Evolutionary conservation across 2,113 vertebrate species (phyloP), one percentile per base, ranked within the genome.

Genomic region (Emydocephalus ijimae): DNA sequence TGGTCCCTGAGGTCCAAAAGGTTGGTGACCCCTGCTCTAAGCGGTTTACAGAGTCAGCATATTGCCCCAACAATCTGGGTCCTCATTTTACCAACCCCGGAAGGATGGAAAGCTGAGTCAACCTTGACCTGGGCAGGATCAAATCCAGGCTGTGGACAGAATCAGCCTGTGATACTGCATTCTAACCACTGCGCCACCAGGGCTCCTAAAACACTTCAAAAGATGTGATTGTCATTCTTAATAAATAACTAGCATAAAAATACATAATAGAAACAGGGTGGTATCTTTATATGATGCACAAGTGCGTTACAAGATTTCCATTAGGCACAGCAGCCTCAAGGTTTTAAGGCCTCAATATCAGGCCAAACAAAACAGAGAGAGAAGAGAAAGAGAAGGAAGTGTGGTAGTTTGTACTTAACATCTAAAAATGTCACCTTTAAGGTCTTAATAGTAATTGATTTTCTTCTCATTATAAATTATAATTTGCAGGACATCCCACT

Each of bases 221-320:
- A 99, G 98, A 98, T 98, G 98, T 98, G 98, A 98, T 98, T 98
- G 98, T 98, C 98, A 98, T 98, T 98, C 98, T 98, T 98, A 98
- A 98, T 98, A 98, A 98, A 98, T 98, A 98, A 98, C 98, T 98
- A 98, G 98, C 97, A 98, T 98, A 98, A 98, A 97, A 98, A 98
- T 98, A 99, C 98, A 98, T 98, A 98, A 98, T 98, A 98, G 98
- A 98, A 98, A 98, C 97, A 98, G 97, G 97, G 97, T 97, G 98
- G 97, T 98, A 98, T 98, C 97, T 98, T 97, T 98, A 98, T 98
- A 98, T 98, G 98, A 98, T 98, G 98, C 98, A 98, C 97, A 97
- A 98, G 98, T 98, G 97, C 98, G 97, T 98, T 98, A 98, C 98
- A 98, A 98, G 97, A 98, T 97, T 97, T 98, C 95, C 97, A 98